Percentiles rank a stretch among this genome's conserved stretches.
These are phyloP conservation scores for Hormaphis cornu DNA, from an alignment of 1,140 invertebrate species.

Conservation along the genomic window DNA sequence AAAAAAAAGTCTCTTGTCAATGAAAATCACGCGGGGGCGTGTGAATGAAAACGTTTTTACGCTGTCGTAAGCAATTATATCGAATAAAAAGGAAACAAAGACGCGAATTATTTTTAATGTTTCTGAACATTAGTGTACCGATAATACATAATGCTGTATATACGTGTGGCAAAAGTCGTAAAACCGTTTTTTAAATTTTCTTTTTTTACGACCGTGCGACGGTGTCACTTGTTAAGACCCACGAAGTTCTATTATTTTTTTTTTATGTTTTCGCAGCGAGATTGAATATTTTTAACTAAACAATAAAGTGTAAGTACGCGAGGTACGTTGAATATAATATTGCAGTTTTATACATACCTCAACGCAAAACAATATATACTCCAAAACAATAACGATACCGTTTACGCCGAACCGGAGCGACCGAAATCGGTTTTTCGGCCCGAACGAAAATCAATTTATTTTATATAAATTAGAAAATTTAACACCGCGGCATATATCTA, in stretches of 20 bases:
- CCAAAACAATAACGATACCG: not conserved
- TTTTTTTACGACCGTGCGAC: slow-evolving; percentile 20
- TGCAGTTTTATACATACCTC: no score
- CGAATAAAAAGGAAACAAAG: not conserved
- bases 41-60: slow-evolving; percentile 21
- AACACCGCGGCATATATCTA: not conserved
- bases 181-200: no score
- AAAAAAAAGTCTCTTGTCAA: not conserved
- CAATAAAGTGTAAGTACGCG: no score
- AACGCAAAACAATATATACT: not conserved
- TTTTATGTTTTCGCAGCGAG: not conserved
- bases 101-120: slow-evolving; percentile 9
- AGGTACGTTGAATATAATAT: no score
- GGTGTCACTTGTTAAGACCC: slow-evolving; percentile 17
- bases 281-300: slow-evolving; percentile 15
- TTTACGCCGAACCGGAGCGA: not conserved
- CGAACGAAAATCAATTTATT: not conserved
- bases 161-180: not conserved
- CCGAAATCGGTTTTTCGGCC: not conserved
- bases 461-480: slow-evolving; percentile 7
- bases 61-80: slow-evolving; percentile 3
- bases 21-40: not conserved
- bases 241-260: not conserved
- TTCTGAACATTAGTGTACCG: not conserved
- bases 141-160: not conserved